phyloP scores from a whole-genome alignment of 1,140 invertebrate species.

The Centruroides sculpturatus region DNA sequence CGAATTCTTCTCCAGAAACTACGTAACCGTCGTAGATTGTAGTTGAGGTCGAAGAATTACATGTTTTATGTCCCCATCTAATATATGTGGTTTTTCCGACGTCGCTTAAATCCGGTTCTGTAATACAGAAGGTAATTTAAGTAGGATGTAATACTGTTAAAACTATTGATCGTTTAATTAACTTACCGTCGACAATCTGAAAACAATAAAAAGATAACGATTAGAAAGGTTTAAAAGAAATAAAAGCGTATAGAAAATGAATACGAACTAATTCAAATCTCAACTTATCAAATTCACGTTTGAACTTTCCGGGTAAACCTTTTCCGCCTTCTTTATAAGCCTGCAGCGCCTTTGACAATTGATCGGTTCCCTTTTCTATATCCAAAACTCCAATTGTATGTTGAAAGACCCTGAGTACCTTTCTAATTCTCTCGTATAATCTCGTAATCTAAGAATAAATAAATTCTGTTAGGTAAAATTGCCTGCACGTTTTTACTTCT shows the following conservation, averaged over 20 bases:
- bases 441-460: not conserved
- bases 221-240: too few relatives aligned
- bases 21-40: not conserved
- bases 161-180: too few relatives aligned
- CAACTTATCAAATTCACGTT: not conserved
- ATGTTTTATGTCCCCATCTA: not conserved
- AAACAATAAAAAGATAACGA: too few relatives aligned
- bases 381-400: not conserved
- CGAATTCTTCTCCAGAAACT: not conserved
- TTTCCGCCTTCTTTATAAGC: slow-evolving; percentile 2
- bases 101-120: not conserved
- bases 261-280: slow-evolving; percentile 4
- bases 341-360: not conserved
- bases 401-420: not conserved
- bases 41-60: not conserved
- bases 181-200: too few relatives aligned
- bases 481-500: not conserved
- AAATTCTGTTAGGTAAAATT: too few relatives aligned
- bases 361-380: not conserved
- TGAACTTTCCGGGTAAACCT: slow-evolving; percentile 8
- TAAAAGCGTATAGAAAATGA: not conserved
- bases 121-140: not conserved
- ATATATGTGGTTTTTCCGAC: not conserved
- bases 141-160: not conserved
- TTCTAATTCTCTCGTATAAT: not conserved